Evolutionary conservation across 53 echinoderm and acorn worm genomes (phyloP).

Genomic region (Luidia sarsii): DNA sequence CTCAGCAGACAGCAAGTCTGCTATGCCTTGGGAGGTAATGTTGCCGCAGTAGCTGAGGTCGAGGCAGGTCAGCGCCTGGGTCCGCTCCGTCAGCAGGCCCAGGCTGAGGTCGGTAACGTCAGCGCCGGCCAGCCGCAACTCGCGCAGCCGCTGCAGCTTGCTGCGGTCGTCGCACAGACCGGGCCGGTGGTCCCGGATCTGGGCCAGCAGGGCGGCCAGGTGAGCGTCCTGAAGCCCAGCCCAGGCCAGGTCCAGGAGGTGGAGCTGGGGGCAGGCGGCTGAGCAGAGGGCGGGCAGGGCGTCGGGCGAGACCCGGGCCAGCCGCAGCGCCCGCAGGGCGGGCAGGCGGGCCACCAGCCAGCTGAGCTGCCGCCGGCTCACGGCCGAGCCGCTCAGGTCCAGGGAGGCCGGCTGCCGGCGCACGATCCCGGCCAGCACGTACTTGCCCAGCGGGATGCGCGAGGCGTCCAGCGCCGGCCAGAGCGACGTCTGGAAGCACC

Average conservation of each 20-base stretch:
- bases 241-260: slow-evolving; percentile 83
- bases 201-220: slow-evolving; percentile 65
- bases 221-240: slow-evolving; percentile 75
- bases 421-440: slow-evolving; percentile 76
- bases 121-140: slow-evolving; percentile 71
- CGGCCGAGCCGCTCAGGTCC: slow-evolving; percentile 73
- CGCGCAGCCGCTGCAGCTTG: slow-evolving; percentile 70
- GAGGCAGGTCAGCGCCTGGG: slow-evolving; percentile 58
- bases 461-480: slow-evolving; percentile 72
- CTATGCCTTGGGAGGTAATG: slow-evolving; percentile 80
- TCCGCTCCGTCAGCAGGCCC: slow-evolving; percentile 59
- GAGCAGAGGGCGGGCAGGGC: slow-evolving; percentile 76
- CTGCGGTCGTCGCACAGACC: slow-evolving; percentile 86
- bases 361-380: slow-evolving; percentile 69
- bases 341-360: slow-evolving; percentile 92
- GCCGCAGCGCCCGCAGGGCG: slow-evolving; percentile 60
- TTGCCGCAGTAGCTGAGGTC: slow-evolving; percentile 86
- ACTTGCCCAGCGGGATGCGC: slow-evolving; percentile 58
- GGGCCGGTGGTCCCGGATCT: slow-evolving; percentile 85
- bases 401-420: slow-evolving; percentile 80
- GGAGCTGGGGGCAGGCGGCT: slow-evolving; percentile 76
- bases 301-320: slow-evolving; percentile 68
- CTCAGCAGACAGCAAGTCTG: slow-evolving; percentile 60
- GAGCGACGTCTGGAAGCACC: slow-evolving; percentile 84
- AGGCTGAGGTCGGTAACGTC: slow-evolving; percentile 90